phyloP scores from a whole-genome alignment of 2,797 vertebrate species.

The Leuciscus waleckii region DNA sequence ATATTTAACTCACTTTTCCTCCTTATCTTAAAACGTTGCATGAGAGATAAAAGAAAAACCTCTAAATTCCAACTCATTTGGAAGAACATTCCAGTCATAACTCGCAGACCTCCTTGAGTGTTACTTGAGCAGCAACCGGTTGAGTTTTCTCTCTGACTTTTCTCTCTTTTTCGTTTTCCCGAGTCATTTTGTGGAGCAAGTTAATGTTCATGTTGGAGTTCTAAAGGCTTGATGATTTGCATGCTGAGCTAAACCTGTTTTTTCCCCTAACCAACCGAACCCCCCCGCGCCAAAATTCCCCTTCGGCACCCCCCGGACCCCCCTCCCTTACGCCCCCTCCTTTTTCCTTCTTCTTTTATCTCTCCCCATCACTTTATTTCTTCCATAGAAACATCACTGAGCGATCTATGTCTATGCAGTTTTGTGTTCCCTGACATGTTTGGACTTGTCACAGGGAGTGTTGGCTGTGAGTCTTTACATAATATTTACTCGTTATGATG shows the following conservation, averaged over 20 bases:
- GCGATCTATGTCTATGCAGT: neutral
- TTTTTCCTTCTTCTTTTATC: too few species aligned
- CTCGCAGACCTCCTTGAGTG: neutral
- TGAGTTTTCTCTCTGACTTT: neutral
- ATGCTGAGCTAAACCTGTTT: slow-evolving; percentile 15
- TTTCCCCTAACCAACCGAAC: too few species aligned
- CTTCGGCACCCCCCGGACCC: too few species aligned
- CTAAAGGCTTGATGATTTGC: slow-evolving; percentile 35
- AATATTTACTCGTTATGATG: neutral
- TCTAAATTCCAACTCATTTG: neutral
- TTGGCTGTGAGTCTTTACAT: slow-evolving; percentile 14
- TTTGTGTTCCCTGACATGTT: slow-evolving; percentile 37
- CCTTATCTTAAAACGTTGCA: neutral
- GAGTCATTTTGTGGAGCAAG: neutral
- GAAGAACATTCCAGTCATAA: neutral
- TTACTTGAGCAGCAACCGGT: neutral
- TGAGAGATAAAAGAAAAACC: neutral
- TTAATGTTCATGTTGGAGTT: slow-evolving; percentile 28
- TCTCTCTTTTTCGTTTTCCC: neutral
- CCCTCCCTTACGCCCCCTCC: too few species aligned
- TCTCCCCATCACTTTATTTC: neutral
- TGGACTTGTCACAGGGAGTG: slow-evolving; percentile 42
- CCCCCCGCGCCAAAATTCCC: too few species aligned
- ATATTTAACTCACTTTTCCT: slow-evolving; percentile 24
- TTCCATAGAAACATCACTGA: neutral